Evolutionary conservation across 1,140 invertebrate genomes (phyloP).

Genomic region (Drosophila parabipectinata): DNA sequence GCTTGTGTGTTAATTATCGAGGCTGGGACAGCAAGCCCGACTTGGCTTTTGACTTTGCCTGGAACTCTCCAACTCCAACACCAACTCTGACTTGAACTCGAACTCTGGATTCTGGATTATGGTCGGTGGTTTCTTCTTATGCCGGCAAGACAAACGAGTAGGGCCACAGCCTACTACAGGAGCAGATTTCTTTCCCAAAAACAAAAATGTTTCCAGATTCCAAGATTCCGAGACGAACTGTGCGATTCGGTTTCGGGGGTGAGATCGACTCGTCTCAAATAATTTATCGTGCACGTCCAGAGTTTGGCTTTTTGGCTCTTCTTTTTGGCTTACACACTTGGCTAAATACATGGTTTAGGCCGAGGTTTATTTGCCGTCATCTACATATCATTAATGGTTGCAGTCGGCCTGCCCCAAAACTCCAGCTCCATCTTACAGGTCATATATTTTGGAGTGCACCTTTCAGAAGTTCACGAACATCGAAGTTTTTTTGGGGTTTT

Average conservation of each 20-base stretch:
- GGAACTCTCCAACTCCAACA: not conserved
- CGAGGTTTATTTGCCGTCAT: conserved; percentile 17
- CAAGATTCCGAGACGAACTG: conserved; percentile 32
- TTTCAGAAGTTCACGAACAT: not conserved
- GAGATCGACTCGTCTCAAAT: conserved; percentile 64
- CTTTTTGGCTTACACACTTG: conserved; percentile 21
- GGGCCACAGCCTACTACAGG: conserved; percentile 53
- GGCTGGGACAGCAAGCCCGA: conserved; percentile 28
- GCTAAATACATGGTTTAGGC: conserved; percentile 30
- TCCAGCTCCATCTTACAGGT: conserved; percentile 5
- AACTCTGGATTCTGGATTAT: conserved; percentile 13
- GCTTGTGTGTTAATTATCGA: conserved; percentile 80
- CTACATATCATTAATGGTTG: conserved; percentile 49
- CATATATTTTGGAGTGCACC: not conserved
- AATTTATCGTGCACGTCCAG: conserved; percentile 66
- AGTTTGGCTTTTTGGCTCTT: conserved; percentile 4
- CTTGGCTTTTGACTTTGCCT: conserved; percentile 16
- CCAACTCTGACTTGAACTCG: conserved; percentile 11
- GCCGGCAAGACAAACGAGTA: conserved; percentile 66
- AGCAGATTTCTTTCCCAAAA: conserved; percentile 52
- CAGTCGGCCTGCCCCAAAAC: conserved; percentile 3
- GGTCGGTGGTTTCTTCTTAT: conserved; percentile 48
- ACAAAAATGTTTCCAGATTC: conserved; percentile 21
- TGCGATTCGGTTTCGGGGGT: conserved; percentile 66
- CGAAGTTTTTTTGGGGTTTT: not conserved